A percentile compares a stretch with the other conserved stretches of the same genome.
Evolutionary conservation across 1,140 invertebrate genomes (phyloP).

Genomic region (Trachymyrmex cornetzi): DNA sequence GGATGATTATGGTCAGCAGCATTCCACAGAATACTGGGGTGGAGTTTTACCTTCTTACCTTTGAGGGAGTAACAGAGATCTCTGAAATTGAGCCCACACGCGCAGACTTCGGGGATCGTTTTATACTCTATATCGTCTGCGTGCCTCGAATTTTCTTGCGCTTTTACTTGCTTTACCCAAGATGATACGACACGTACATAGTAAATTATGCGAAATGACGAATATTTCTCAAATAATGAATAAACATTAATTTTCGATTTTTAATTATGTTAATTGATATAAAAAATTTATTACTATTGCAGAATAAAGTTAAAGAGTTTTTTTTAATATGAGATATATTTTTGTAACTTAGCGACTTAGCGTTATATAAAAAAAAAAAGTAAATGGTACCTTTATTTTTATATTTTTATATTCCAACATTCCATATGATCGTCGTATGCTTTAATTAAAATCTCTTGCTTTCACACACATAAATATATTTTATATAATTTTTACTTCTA

Average conservation of each 20-base stretch:
- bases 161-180: neutral
- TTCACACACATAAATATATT: conserved; percentile 11
- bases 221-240: neutral
- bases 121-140: neutral
- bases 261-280: neutral
- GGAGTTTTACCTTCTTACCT: conserved; percentile 20
- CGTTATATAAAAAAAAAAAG: too few species aligned
- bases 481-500: neutral
- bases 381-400: neutral
- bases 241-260: neutral
- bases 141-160: conserved; percentile 19
- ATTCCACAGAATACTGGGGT: neutral
- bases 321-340: neutral
- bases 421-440: neutral
- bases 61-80: conserved; percentile 14
- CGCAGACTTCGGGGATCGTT: neutral
- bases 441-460: neutral
- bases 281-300: neutral
- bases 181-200: neutral
- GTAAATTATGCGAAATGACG: neutral
- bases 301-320: neutral
- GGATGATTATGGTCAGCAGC: conserved; percentile 17
- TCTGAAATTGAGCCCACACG: conserved; percentile 19
- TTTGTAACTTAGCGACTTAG: neutral
- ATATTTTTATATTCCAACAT: neutral